These are phyloP conservation scores for Parnassius smintheus DNA, from an alignment of 2,888 invertebrate genomes.

Conservation along the genomic window DNA sequence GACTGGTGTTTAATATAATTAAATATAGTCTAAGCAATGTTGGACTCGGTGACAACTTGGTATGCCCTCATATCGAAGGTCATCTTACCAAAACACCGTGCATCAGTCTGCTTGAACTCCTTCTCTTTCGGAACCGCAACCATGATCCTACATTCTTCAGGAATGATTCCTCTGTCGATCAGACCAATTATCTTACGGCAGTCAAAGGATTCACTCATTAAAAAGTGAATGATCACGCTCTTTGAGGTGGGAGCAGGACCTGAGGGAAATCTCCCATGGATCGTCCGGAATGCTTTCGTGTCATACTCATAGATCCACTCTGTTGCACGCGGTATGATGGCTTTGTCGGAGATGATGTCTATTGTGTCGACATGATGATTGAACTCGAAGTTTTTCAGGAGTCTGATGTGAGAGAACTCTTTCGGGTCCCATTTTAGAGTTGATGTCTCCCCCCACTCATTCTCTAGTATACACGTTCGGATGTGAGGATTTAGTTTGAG, in stretches of 20 bases:
- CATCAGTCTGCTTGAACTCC: neutral
- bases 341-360: neutral
- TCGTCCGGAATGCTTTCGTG: neutral
- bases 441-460: too few species aligned
- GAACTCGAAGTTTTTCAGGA: too few species aligned
- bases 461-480: too few species aligned
- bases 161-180: neutral
- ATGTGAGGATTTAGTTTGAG: too few species aligned
- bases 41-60: too few species aligned
- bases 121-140: neutral
- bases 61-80: too few species aligned
- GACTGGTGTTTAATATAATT: neutral
- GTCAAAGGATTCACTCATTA: neutral
- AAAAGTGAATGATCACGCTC: neutral
- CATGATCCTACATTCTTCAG: neutral
- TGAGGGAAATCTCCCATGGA: neutral
- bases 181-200: neutral
- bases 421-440: too few species aligned
- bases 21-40: too few species aligned
- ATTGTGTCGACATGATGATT: neutral
- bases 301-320: conserved; percentile 4
- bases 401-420: too few species aligned
- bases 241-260: neutral
- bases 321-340: neutral
- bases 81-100: neutral